Conservation (phyloP, 2,113 vertebrate species). For the Neofelis nebulosa region DNA sequence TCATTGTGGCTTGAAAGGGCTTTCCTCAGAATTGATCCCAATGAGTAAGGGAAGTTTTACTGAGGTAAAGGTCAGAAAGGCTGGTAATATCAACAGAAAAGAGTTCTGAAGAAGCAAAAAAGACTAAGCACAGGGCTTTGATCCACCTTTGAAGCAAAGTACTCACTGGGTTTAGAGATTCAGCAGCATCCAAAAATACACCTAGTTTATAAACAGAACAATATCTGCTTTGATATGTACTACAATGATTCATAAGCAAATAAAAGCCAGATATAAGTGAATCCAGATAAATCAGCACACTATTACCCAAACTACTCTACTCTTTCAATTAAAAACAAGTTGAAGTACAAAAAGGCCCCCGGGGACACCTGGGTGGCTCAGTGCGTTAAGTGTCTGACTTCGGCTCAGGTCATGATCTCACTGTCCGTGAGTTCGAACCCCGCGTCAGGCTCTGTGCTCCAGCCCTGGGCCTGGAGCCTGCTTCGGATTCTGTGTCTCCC, state of each 20-base stretch:
- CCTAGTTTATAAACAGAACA: not conserved
- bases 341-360: not conserved
- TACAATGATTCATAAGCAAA: not conserved
- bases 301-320: not conserved
- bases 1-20: not conserved
- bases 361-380: not conserved
- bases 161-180: not conserved
- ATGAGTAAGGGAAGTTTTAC: not conserved
- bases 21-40: not conserved
- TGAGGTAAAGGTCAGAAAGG: not conserved
- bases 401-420: not conserved
- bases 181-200: not conserved
- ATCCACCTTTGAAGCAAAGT: not conserved
- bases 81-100: not conserved
- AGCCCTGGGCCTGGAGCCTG: too few relatives aligned
- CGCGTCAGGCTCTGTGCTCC: too few relatives aligned
- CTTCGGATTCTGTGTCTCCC: not conserved
- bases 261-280: not conserved
- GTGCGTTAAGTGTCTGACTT: not conserved
- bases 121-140: not conserved
- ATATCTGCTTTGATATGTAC: not conserved
- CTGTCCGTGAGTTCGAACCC: not conserved
- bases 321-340: not conserved
- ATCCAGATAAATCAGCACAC: not conserved
- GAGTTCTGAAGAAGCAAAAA: not conserved